Conservation (phyloP, 2,888 invertebrate species). For the Ormyrus nitidulus region DNA sequence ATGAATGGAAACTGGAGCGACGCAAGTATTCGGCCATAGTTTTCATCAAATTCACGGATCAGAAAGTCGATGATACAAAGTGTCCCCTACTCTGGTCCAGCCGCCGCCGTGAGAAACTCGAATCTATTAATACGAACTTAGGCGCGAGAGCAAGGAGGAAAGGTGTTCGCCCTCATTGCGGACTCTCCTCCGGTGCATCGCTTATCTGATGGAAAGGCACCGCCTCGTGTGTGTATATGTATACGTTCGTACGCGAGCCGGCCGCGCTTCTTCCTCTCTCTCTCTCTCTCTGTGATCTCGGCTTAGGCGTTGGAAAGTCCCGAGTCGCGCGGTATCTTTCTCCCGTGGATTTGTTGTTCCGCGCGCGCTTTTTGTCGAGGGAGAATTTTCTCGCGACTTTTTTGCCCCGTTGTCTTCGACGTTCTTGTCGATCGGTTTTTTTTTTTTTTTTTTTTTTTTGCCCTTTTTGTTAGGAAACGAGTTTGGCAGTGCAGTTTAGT, state of each 20-base stretch:
- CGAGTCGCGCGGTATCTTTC: neutral
- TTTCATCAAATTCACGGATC: slow-evolving; percentile 15
- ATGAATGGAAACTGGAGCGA: no score
- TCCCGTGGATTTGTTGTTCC: neutral
- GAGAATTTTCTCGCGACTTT: neutral
- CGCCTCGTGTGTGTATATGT: slow-evolving; percentile 21
- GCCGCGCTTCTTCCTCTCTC: neutral
- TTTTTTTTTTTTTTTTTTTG: neutral
- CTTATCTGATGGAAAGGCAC: slow-evolving; percentile 54
- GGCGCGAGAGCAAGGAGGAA: slow-evolving; percentile 7
- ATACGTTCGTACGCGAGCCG: neutral
- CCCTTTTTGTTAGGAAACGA: no score
- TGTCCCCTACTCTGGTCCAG: neutral
- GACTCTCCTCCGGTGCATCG: slow-evolving; percentile 36
- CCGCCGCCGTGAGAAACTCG: slow-evolving; percentile 31
- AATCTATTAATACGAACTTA: slow-evolving; percentile 34
- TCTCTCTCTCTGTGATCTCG: neutral
- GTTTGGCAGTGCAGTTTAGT: no score
- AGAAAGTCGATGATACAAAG: slow-evolving; percentile 34
- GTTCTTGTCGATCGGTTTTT: neutral
- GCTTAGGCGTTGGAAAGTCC: slow-evolving; percentile 39
- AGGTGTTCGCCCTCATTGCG: slow-evolving; percentile 53
- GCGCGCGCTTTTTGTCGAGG: neutral
- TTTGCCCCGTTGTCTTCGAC: neutral
- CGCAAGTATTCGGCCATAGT: neutral